phyloP scores from a whole-genome alignment of 2,113 vertebrate species.

The Oryzias javanicus region DNA sequence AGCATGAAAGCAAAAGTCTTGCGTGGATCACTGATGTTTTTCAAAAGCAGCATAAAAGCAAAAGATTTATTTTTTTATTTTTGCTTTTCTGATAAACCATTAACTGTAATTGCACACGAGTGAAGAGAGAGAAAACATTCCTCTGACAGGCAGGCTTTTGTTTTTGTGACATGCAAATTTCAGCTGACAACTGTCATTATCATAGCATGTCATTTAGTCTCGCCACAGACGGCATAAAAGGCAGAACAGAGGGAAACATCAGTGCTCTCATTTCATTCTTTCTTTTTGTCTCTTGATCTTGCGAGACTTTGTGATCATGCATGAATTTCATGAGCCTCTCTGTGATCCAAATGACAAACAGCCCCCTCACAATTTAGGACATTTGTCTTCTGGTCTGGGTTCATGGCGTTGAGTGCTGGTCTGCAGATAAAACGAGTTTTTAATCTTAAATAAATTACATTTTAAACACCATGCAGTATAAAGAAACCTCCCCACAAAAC shows the following conservation, averaged over 20 bases:
- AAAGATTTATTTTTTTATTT: too few species aligned
- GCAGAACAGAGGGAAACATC: constrained; percentile 10
- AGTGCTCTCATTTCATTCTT: constrained; percentile 5
- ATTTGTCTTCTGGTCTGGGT: constrained; percentile 13
- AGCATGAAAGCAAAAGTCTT: too few species aligned
- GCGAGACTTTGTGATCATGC: background rate
- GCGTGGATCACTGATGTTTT: too few species aligned
- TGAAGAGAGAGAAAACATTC: too few species aligned
- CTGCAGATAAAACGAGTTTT: constrained; percentile 12
- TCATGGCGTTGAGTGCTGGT: constrained; percentile 33
- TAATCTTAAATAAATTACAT: background rate
- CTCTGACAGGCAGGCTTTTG: constrained; percentile 1
- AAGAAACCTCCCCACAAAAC: background rate
- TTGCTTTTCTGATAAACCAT: too few species aligned
- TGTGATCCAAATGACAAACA: constrained; percentile 2
- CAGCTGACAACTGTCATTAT: constrained; percentile 31
- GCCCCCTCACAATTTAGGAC: constrained; percentile 6
- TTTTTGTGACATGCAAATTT: constrained; percentile 15
- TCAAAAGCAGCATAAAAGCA: too few species aligned
- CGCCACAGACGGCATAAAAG: constrained; percentile 24
- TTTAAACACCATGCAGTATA: too few species aligned
- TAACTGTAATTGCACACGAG: too few species aligned
- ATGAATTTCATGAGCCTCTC: constrained; percentile 10
- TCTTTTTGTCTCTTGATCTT: background rate
- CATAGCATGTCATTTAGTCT: constrained; percentile 33